These are phyloP conservation scores for Cataglyphis albicans DNA, from an alignment of 2,888 invertebrate species.

Conservation along the genomic window DNA sequence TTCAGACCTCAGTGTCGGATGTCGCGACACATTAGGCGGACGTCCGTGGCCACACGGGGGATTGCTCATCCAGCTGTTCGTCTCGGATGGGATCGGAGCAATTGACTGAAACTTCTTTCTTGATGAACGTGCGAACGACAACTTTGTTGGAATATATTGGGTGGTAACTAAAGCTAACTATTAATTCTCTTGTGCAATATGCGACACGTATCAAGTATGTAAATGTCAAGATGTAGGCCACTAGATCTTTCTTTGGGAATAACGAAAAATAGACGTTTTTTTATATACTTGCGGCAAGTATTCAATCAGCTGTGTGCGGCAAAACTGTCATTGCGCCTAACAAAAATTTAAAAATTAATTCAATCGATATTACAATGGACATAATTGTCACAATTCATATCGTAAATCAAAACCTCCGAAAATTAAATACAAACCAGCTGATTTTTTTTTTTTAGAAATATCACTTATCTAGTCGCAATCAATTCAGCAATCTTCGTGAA, in stretches of 20 bases:
- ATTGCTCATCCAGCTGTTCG: slow-evolving; percentile 50
- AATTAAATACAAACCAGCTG: not conserved
- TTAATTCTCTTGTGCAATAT: slow-evolving; percentile 33
- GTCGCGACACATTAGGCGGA: slow-evolving; percentile 64
- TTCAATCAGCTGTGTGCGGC: not conserved
- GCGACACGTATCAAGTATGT: slow-evolving; percentile 13
- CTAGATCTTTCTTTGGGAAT: not conserved
- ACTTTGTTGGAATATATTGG: slow-evolving; percentile 11
- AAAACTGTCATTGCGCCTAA: not conserved
- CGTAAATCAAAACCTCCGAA: not conserved
- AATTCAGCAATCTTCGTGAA: not conserved
- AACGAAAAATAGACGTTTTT: not conserved
- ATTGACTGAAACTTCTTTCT: slow-evolving; percentile 29
- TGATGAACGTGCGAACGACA: slow-evolving; percentile 27
- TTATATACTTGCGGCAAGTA: slow-evolving; percentile 6
- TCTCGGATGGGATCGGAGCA: not conserved
- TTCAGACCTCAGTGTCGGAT: slow-evolving; percentile 69
- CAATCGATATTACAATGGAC: not conserved
- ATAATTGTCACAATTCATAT: not conserved
- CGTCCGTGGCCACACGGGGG: slow-evolving; percentile 39
- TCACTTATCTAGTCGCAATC: not conserved
- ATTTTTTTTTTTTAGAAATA: not conserved
- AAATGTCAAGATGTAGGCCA: slow-evolving; percentile 9
- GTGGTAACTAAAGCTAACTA: not conserved
- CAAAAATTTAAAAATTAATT: not conserved